phyloP scores from a whole-genome alignment of 2,888 invertebrate genomes.

The Entomobrya proxima region DNA sequence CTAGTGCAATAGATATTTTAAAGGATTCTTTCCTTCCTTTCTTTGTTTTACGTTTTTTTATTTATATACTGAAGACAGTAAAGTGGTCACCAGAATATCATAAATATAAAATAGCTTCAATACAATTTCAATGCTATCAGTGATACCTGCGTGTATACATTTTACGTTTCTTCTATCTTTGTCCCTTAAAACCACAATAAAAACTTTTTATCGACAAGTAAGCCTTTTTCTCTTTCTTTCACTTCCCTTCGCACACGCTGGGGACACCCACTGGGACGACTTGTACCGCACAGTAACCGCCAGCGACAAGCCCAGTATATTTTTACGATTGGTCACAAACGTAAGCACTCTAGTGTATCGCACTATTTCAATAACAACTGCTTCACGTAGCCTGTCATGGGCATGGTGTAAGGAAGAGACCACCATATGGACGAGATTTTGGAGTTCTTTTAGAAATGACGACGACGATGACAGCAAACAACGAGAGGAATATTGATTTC shows the following conservation, averaged over 20 bases:
- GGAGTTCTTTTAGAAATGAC: too few relatives aligned
- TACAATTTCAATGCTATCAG: neutral
- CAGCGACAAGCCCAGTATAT: neutral
- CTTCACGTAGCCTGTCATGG: too few relatives aligned
- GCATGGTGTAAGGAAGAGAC: too few relatives aligned
- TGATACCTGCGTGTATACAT: too few relatives aligned
- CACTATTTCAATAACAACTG: too few relatives aligned
- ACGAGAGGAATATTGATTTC: constrained; percentile 11
- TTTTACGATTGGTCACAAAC: constrained; percentile 6
- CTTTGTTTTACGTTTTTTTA: too few relatives aligned
- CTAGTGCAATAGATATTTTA: too few relatives aligned
- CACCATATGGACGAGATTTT: neutral
- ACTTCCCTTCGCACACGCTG: neutral
- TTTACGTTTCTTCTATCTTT: too few relatives aligned
- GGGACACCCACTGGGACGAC: neutral
- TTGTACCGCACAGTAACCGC: neutral
- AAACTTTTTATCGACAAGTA: neutral
- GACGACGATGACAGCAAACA: neutral
- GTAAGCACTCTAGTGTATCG: neutral
- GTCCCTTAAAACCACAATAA: neutral
- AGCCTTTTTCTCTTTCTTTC: neutral
- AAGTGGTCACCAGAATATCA: too few relatives aligned
- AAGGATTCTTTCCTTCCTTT: too few relatives aligned
- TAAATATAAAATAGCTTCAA: too few relatives aligned
- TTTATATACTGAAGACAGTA: too few relatives aligned